Evolutionary conservation across 2,888 invertebrate species (phyloP), one percentile per base, ranked within the genome.

Genomic region (Pyralis farinalis): DNA sequence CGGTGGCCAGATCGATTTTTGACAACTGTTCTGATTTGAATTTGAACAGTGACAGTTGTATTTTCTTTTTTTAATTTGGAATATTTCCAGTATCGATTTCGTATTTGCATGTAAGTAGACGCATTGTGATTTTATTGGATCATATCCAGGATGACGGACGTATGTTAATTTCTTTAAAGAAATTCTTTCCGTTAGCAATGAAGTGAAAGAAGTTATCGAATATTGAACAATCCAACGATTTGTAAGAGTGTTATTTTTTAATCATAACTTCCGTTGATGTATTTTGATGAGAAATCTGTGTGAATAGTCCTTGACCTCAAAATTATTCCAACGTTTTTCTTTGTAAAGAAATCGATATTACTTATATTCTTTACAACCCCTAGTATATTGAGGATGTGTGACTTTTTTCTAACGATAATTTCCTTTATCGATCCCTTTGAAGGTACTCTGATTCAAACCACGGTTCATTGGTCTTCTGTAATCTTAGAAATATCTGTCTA

Each of bases 81-180:
- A 55, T 51, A 37, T 59, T 53, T 65, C 71, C 44, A 47, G 69
- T 80, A 83, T 85, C 81, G 67, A 61, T 86, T 77, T 69, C 80
- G 40, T 63, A 85, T 87, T 88, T 80, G 75, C 87, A 87, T 85
- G 57, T 66, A 53, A 65, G 62, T n/a, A 16, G 16, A 56, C 44
- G 58, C 55, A 72, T 81, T 79, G 73, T 79, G 36, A 39, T 50
- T 51, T 71, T 77, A 80, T 79, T 77, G 83, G 75, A 81, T 83
- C 78, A 81, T 83, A 77, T 82, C 77, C 63, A 63, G 59, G 63
- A 70, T 84, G 84, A 85, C 82, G 66, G 87, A 87, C 85, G 56
- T 87, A 88, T 88, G 88, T 53, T 72, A 88, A 87, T 88, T 70
- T 71, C 57, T 55, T 55, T 58, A 59, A 61, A 63, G 54, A 67